Evolutionary conservation across 2,113 vertebrate species (phyloP).

Genomic region (Misgurnus anguillicaudatus): DNA sequence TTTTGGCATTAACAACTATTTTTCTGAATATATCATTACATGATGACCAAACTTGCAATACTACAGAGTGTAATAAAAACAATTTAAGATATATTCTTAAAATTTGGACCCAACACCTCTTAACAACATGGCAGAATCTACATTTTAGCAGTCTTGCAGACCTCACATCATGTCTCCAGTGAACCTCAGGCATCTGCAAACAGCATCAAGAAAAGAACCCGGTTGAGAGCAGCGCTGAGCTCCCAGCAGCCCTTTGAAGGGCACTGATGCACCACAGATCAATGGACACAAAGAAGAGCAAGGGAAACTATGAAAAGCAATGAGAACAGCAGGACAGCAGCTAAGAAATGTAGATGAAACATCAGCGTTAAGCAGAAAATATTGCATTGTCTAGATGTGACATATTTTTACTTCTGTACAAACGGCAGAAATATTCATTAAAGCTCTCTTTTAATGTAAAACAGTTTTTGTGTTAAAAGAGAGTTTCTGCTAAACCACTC

Average conservation of each 20-base stretch:
- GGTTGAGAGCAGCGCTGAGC: neutral
- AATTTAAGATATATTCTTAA: too few species aligned
- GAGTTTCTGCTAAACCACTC: neutral
- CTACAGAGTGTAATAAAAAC: too few species aligned
- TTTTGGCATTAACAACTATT: too few species aligned
- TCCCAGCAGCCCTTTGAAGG: constrained; percentile 27
- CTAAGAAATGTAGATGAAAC: neutral
- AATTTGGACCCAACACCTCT: too few species aligned
- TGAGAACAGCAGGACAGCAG: neutral
- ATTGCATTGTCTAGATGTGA: neutral
- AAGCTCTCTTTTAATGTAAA: neutral
- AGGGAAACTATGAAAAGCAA: neutral
- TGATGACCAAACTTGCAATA: too few species aligned
- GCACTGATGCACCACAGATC: constrained; percentile 6
- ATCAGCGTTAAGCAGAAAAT: neutral
- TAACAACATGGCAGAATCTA: neutral
- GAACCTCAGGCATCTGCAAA: constrained; percentile 26
- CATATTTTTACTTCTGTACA: too few species aligned
- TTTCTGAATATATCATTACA: too few species aligned
- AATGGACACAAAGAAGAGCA: neutral
- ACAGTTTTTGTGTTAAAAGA: neutral
- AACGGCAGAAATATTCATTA: neutral
- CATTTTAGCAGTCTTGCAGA: neutral
- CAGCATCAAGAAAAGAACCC: neutral
- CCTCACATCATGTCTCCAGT: neutral